Conservation (phyloP, 2,888 invertebrate species). For the Cryptophagus acutangulus region DNA sequence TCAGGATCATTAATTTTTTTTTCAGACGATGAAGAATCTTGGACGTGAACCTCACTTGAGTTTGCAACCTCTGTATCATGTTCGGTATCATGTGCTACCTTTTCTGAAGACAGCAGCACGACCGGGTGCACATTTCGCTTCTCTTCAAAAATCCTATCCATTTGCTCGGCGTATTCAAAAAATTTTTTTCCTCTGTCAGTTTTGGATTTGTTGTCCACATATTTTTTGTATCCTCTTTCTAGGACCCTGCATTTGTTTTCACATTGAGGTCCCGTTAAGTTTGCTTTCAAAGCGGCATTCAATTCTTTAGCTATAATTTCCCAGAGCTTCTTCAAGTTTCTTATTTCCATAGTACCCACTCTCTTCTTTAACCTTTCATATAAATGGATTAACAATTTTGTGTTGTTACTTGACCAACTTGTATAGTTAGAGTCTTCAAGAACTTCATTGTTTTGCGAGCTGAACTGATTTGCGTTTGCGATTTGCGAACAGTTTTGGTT, state of each 20-base stretch:
- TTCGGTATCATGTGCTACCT: too few species aligned
- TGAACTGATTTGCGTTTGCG: too few species aligned
- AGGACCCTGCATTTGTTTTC: constrained; percentile 16
- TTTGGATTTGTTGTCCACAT: constrained; percentile 15
- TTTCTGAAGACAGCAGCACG: constrained; percentile 8
- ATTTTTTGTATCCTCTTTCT: constrained; percentile 15
- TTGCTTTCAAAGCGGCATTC: constrained; percentile 8
- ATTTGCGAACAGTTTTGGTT: too few species aligned
- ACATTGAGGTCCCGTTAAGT: constrained; percentile 12
- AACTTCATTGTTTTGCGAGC: too few species aligned
- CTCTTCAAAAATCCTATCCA: constrained; percentile 11
- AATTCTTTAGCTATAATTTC: constrained; percentile 14
- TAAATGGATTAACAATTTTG: constrained; percentile 13
- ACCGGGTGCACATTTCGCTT: constrained; percentile 10
- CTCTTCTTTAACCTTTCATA: constrained; percentile 16
- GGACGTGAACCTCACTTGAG: too few species aligned
- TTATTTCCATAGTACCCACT: constrained; percentile 16
- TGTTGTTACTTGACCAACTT: background rate
- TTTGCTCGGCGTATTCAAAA: constrained; percentile 10
- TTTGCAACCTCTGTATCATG: too few species aligned
- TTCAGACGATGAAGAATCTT: too few species aligned
- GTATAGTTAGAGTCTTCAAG: too few species aligned
- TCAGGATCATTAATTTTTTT: too few species aligned
- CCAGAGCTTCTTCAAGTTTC: constrained; percentile 16
- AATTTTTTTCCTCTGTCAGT: constrained; percentile 11